Evolutionary conservation across 2,888 invertebrate species (phyloP), one percentile per base, ranked within the genome.

Genomic region (Crossocerus cetratus): DNA sequence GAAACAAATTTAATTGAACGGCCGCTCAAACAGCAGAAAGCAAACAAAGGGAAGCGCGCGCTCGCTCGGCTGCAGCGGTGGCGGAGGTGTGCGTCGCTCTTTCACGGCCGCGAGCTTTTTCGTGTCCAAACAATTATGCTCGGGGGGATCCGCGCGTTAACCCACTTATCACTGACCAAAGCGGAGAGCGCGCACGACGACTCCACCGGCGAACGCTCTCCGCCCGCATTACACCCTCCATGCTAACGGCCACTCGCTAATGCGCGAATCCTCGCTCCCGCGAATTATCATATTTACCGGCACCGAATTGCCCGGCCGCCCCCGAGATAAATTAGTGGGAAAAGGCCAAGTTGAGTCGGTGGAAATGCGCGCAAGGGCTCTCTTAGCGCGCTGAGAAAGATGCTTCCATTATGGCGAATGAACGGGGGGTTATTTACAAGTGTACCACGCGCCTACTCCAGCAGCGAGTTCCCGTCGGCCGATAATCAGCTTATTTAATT

Each of bases 231-330:
- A n/a, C 42, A 32, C 32, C 32, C 11, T 22, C 2, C 49, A 58
- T 58, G 74, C 74, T 76, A 74, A 76, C 74, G 75, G 75, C 53
- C 57, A 43, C 70, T 56, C 66, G 75, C 74, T 74, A 76, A 76
- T 74, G 70, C 23, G 75, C 75, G 74, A 74, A 74, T 74, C 64
- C 70, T 70, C 70, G 74, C 61, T 76, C 66, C 60, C 67, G 22
- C 49, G 55, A 66, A 60, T 70, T 44, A 23, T 61, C 66, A 65
- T 76, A 62, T 76, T 76, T 76, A 62, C 75, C 70, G 49, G 60
- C 3, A 11, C 32, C 32, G 32, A 32, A 21, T 45, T 74, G 70
- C 55, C 65, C 63, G 67, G 73, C 22, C 5, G 60, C n/a, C 2
- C 1, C 60, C 58, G 16, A 3, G 11, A 18, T 0, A 0, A 8